Percentiles rank a stretch among this genome's conserved stretches.
Conservation (phyloP, 2,888 invertebrate genomes). For the Blera fallax region DNA sequence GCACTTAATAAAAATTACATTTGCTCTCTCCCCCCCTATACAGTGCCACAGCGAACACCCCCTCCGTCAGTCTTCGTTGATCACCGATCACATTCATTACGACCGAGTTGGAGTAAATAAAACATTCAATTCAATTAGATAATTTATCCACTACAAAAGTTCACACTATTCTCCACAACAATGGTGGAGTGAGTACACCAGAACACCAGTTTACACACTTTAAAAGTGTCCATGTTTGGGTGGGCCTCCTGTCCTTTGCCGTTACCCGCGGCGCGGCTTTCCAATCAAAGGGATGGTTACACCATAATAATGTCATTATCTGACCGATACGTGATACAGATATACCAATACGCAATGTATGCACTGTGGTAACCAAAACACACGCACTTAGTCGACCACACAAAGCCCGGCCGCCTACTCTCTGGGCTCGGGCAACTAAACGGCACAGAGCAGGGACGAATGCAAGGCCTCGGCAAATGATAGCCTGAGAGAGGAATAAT, state of each 20-base stretch:
- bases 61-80: slow-evolving; percentile 2
- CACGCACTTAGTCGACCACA: slow-evolving; percentile 56
- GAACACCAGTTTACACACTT: slow-evolving; percentile 57
- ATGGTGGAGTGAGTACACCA: background rate
- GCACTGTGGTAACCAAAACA: slow-evolving; percentile 54
- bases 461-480: background rate
- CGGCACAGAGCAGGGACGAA: background rate
- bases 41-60: background rate
- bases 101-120: slow-evolving; percentile 54
- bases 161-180: slow-evolving; percentile 9
- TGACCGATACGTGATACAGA: slow-evolving; percentile 48
- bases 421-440: slow-evolving; percentile 22
- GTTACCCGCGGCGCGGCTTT: slow-evolving; percentile 39
- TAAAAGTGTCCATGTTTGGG: slow-evolving; percentile 51
- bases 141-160: slow-evolving; percentile 61
- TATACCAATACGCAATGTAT: slow-evolving; percentile 10
- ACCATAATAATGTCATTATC: slow-evolving; percentile 71
- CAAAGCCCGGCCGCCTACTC: slow-evolving; percentile 39
- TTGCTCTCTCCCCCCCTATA: background rate
- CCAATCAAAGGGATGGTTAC: slow-evolving; percentile 64
- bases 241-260: background rate
- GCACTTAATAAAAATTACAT: slow-evolving; percentile 69
- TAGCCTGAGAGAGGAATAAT: slow-evolving; percentile 37
- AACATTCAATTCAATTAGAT: slow-evolving; percentile 70
- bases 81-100: slow-evolving; percentile 25